Conservation (phyloP, 2,888 invertebrate genomes). For the Scrobipalpa costella region DNA sequence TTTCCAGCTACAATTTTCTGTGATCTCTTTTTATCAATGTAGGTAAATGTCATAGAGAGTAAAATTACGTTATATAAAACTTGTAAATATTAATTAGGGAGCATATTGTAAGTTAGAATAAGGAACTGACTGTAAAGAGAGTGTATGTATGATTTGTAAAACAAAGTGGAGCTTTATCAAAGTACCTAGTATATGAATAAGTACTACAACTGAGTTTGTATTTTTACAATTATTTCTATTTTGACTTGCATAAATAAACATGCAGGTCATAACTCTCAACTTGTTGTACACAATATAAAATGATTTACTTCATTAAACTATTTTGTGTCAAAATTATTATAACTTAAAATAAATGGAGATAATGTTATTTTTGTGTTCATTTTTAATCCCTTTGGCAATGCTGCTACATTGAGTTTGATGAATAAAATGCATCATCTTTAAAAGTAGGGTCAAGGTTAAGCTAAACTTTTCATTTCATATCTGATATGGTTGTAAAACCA, state of each 20-base stretch:
- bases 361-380: conserved; percentile 54
- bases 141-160: conserved; percentile 79
- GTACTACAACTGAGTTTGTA: conserved; percentile 76
- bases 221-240: conserved; percentile 78
- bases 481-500: too few relatives aligned
- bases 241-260: conserved; percentile 45
- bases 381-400: conserved; percentile 25
- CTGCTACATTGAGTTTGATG: too few relatives aligned
- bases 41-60: conserved; percentile 72
- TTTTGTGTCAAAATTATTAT: conserved; percentile 75
- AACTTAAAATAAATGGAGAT: conserved; percentile 75
- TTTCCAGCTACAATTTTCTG: conserved; percentile 83
- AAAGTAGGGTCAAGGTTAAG: too few relatives aligned
- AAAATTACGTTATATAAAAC: conserved; percentile 55
- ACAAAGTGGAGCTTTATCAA: conserved; percentile 80
- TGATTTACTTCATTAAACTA: conserved; percentile 52
- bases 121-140: conserved; percentile 77
- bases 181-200: conserved; percentile 75
- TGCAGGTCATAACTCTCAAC: conserved; percentile 64
- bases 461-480: not conserved
- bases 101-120: conserved; percentile 53
- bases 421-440: too few relatives aligned
- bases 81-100: conserved; percentile 71
- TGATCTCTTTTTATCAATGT: conserved; percentile 81
- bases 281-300: conserved; percentile 67